Base-by-base conservation (phyloP, 1,140 invertebrate genomes). In the Sitophilus oryzae region DNA sequence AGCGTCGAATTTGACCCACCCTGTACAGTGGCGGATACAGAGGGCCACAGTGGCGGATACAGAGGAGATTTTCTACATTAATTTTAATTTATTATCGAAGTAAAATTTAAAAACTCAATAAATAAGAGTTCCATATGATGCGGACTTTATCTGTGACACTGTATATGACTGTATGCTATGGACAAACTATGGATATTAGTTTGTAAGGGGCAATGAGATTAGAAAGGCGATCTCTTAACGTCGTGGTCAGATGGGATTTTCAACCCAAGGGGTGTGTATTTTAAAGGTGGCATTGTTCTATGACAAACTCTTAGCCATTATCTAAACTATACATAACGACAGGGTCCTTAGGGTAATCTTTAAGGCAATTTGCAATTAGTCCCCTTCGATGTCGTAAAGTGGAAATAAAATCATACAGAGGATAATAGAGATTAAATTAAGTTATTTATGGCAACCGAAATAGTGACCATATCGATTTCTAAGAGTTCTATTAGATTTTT, bases 121-220 rank as follows among this genome's bases (percentile, higher is more conserved):
- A n/a, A n/a, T n/a, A n/a, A n/a, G n/a, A n/a, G n/a, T n/a, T n/a
- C n/a, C n/a, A n/a, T n/a, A n/a, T n/a, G n/a, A n/a, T n/a, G n/a
- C n/a, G n/a, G n/a, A n/a, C n/a, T n/a, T n/a, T n/a, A n/a, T n/a
- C n/a, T n/a, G n/a, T n/a, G n/a, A n/a, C n/a, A n/a, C n/a, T n/a
- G n/a, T n/a, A n/a, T n/a, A n/a, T n/a, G n/a, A n/a, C n/a, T n/a
- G n/a, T n/a, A n/a, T n/a, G n/a, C n/a, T n/a, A n/a, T n/a, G n/a
- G n/a, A n/a, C n/a, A n/a, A n/a, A n/a, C n/a, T n/a, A n/a, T 60
- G 54, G 52, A 57, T 57, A 60, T 60, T 60, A 60, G 52, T 60
- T 55, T 57, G 16, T 10, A 37, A 43, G 15, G 59, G 54, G 23
- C 46, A 58, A 53, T 34, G 47, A 21, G 54, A 59, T 56, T 56